phyloP scores from a whole-genome alignment of 2,797 vertebrate genomes.

The Nannoperca obscura region DNA sequence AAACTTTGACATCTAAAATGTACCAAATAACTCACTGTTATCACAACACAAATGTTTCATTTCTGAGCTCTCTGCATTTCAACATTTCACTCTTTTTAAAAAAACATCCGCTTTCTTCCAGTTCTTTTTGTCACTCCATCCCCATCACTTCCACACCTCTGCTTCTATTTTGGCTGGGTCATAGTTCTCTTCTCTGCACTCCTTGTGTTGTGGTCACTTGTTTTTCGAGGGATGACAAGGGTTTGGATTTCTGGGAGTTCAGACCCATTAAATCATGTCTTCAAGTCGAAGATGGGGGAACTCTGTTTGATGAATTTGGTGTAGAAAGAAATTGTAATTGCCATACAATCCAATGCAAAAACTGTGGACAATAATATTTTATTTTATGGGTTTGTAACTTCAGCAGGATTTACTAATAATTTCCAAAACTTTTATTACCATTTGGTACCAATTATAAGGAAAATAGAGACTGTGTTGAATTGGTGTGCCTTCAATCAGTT shows the following conservation, averaged over 20 bases:
- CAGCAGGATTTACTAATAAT: neutral
- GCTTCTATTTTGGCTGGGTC: conserved; percentile 20
- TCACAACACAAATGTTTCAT: conserved; percentile 5
- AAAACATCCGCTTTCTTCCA: neutral
- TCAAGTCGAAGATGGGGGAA: conserved; percentile 1
- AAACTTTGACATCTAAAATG: conserved; percentile 39
- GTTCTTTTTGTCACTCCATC: conserved; percentile 28
- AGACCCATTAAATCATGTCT: conserved; percentile 13
- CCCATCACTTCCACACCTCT: conserved; percentile 36
- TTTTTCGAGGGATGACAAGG: conserved; percentile 13
- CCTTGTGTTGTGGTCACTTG: conserved; percentile 16
- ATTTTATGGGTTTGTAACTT: neutral
- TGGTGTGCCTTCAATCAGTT: neutral
- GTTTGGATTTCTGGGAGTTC: conserved; percentile 18
- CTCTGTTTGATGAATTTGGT: conserved; percentile 5
- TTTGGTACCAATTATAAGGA: neutral
- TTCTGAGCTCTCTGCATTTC: conserved; percentile 34
- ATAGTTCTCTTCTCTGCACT: neutral
- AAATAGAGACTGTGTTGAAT: neutral
- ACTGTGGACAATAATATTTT: neutral
- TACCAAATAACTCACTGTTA: no score
- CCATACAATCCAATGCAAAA: neutral
- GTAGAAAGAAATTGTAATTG: neutral
- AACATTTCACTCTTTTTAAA: conserved; percentile 9
- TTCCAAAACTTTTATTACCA: neutral